phyloP scores from a whole-genome alignment of 2,888 invertebrate species.

The Periphyllus acericola region DNA sequence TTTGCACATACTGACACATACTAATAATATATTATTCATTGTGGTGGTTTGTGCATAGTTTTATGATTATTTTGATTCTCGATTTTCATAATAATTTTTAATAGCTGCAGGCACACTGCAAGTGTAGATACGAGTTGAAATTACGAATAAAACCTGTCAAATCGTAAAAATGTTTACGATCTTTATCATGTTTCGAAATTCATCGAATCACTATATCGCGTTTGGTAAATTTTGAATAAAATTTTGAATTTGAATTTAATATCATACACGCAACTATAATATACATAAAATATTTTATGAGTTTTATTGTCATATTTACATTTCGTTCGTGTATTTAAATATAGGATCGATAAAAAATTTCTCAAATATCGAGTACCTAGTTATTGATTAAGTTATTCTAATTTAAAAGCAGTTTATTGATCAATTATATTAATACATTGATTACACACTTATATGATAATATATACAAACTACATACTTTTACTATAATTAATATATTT shows the following conservation, averaged over 20 bases:
- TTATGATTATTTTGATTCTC: background rate
- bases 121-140: background rate
- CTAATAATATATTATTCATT: background rate
- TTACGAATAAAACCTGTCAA: background rate
- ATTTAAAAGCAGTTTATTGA: too few species aligned
- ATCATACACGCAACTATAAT: background rate
- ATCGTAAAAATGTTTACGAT: constrained; percentile 34
- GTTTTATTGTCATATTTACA: constrained; percentile 27
- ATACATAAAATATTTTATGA: background rate
- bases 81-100: background rate
- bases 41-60: background rate
- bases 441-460: too few species aligned
- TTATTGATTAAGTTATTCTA: background rate
- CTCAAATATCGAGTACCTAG: background rate
- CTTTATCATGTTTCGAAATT: background rate
- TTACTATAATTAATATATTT: too few species aligned
- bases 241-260: background rate
- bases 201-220: background rate
- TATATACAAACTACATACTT: too few species aligned
- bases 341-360: too few species aligned
- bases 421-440: too few species aligned
- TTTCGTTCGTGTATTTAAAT: background rate
- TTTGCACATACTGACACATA: background rate
- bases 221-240: background rate
- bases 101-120: too few species aligned